These are phyloP conservation scores for Heterochromis multidens DNA, from an alignment of 2,113 vertebrate genomes.

Conservation along the genomic window DNA sequence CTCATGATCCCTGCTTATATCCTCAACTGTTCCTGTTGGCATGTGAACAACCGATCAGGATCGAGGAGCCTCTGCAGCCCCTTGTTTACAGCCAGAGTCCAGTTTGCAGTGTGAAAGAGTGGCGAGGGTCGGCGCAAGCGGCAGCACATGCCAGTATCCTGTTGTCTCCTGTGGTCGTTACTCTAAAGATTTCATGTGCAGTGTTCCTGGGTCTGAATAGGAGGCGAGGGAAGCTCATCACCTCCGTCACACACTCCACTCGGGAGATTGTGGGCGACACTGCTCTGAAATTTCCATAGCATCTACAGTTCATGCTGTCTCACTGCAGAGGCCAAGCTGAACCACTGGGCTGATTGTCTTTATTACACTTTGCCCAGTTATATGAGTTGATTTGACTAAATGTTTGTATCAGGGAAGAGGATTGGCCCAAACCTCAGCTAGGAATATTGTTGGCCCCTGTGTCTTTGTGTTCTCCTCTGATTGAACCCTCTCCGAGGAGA, in stretches of 20 bases:
- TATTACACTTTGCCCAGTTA: conserved; percentile 49
- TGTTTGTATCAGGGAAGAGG: conserved; percentile 63
- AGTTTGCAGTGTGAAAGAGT: conserved; percentile 21
- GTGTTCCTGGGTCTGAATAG: conserved; percentile 42
- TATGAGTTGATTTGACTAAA: conserved; percentile 65
- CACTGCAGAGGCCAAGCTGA: conserved; percentile 50
- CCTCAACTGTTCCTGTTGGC: conserved; percentile 39
- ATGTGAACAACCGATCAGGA: conserved; percentile 44
- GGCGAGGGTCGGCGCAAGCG: conserved; percentile 18
- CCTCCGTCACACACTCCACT: conserved; percentile 50
- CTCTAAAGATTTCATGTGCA: conserved; percentile 9
- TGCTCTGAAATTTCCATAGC: conserved; percentile 43
- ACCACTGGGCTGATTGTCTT: conserved; percentile 47
- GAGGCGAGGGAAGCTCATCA: conserved; percentile 43
- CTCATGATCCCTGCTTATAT: background rate
- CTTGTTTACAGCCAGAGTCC: conserved; percentile 40
- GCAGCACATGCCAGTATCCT: conserved; percentile 16
- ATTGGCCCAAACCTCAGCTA: conserved; percentile 58
- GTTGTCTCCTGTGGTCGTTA: conserved; percentile 6
- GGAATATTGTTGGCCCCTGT: conserved; percentile 54
- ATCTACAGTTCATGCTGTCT: conserved; percentile 38
- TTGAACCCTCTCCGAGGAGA: conserved; percentile 47
- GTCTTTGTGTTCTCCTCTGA: conserved; percentile 39
- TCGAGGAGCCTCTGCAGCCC: conserved; percentile 36
- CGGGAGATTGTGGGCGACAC: conserved; percentile 42